These are phyloP conservation scores for Drosophila bifasciata DNA, from an alignment of 1,140 invertebrate species.

Conservation along the genomic window DNA sequence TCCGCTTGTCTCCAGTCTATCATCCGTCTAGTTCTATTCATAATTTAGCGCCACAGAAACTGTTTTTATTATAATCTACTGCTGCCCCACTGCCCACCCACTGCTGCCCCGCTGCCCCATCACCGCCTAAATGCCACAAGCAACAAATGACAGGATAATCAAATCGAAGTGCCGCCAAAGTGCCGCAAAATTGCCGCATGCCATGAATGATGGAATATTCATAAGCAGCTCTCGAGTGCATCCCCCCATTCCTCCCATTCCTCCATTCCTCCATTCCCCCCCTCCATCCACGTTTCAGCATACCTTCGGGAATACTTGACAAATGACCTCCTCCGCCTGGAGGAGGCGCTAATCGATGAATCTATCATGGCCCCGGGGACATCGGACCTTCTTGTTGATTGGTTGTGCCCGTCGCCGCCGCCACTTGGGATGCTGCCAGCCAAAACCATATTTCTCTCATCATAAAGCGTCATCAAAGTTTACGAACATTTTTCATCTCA, in stretches of 20 bases:
- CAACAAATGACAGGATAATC: constrained; percentile 11
- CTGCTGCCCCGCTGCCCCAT: too few relatives aligned
- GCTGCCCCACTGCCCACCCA: neutral
- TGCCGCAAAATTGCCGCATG: too few relatives aligned
- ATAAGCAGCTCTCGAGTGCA: constrained; percentile 5
- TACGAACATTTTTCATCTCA: constrained; percentile 29
- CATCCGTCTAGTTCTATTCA: too few relatives aligned
- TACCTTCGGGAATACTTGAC: constrained; percentile 2
- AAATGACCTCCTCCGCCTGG: constrained; percentile 4
- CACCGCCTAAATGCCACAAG: neutral
- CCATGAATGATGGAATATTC: constrained; percentile 34
- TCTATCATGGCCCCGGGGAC: constrained; percentile 41
- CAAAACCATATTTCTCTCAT: neutral
- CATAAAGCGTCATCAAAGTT: constrained; percentile 24
- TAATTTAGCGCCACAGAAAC: too few relatives aligned
- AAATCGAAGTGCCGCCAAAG: constrained; percentile 6
- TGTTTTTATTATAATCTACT: neutral
- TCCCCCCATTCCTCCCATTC: too few relatives aligned
- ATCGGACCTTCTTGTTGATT: constrained; percentile 8
- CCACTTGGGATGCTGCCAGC: too few relatives aligned
- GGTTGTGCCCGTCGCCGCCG: too few relatives aligned
- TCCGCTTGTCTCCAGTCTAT: too few relatives aligned
- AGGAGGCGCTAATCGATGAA: constrained; percentile 53
- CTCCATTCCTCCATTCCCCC: too few relatives aligned
- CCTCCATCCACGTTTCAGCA: neutral